Conservation (phyloP, 1,140 invertebrate species). For the Araneus ventricosus region DNA sequence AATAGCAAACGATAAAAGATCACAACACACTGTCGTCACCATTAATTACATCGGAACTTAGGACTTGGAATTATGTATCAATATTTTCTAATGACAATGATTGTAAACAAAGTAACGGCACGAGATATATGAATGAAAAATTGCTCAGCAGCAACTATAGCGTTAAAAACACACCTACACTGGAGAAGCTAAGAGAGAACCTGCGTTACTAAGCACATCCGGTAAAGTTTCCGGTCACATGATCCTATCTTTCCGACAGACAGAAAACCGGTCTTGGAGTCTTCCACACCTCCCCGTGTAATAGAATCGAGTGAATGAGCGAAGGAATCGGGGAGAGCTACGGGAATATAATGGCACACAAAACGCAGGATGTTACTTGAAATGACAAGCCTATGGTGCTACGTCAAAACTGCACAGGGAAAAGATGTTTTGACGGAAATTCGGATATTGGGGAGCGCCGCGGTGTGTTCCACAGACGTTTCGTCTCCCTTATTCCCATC, state of each 20-base stretch:
- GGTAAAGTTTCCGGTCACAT: constrained; percentile 76
- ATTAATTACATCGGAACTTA: not conserved
- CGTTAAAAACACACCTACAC: constrained; percentile 62
- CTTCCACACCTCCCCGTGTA: constrained; percentile 39
- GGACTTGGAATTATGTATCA: not conserved
- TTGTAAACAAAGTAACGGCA: constrained; percentile 51
- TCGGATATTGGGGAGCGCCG: constrained; percentile 28
- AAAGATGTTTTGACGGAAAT: constrained; percentile 55
- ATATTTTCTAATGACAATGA: not conserved
- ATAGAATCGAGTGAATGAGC: constrained; percentile 1
- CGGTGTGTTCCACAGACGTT: not conserved
- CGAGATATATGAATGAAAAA: constrained; percentile 39
- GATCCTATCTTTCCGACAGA: constrained; percentile 65
- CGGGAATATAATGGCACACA: constrained; percentile 44
- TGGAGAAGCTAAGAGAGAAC: constrained; percentile 46
- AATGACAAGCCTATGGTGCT: constrained; percentile 40
- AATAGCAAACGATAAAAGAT: not conserved
- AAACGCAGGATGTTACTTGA: constrained; percentile 60
- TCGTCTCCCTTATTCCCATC: not conserved
- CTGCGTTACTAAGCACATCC: constrained; percentile 75
- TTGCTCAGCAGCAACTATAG: not conserved
- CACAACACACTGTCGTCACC: not conserved
- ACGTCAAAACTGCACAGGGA: not conserved
- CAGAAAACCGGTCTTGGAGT: constrained; percentile 63
- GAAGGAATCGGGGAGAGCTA: not conserved